Evolutionary conservation across 2,888 invertebrate genomes (phyloP).

Genomic region (Trachelus troglodyta): DNA sequence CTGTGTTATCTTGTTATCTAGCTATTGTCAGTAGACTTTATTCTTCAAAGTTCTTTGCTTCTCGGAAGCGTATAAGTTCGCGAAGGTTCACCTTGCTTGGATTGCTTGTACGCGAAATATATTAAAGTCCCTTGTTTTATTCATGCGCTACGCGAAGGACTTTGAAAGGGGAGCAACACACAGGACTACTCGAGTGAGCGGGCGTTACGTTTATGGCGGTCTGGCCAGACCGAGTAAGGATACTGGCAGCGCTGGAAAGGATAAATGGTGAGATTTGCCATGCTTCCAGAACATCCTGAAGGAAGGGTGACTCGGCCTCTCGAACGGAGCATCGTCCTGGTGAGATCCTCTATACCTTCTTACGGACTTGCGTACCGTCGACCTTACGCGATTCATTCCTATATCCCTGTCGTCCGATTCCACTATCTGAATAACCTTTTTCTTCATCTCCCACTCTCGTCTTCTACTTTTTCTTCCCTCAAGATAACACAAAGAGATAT

Average conservation of each 20-base stretch:
- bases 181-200: not conserved
- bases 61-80: slow-evolving; percentile 16
- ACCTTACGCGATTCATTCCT: not conserved
- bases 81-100: not conserved
- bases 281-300: slow-evolving; percentile 20
- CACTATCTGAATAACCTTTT: not conserved
- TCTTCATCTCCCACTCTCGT: not conserved
- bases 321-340: not conserved
- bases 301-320: slow-evolving; percentile 15
- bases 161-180: not conserved
- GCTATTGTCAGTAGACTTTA: not conserved
- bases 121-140: slow-evolving; percentile 28
- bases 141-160: slow-evolving; percentile 21
- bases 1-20: too few relatives aligned
- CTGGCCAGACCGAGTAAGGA: slow-evolving; percentile 10
- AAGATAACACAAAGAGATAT: not conserved
- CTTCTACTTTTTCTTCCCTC: not conserved
- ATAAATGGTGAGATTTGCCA: slow-evolving; percentile 21
- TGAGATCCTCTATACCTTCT: not conserved
- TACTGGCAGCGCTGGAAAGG: slow-evolving; percentile 2
- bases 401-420: not conserved
- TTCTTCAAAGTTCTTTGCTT: not conserved
- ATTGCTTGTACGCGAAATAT: slow-evolving; percentile 19
- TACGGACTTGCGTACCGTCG: not conserved
- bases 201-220: slow-evolving; percentile 18